Percentiles rank a stretch among this genome's conserved stretches.
Evolutionary conservation across 2,113 vertebrate genomes (phyloP).

Genomic region (Periophthalmodon schlosseri): DNA sequence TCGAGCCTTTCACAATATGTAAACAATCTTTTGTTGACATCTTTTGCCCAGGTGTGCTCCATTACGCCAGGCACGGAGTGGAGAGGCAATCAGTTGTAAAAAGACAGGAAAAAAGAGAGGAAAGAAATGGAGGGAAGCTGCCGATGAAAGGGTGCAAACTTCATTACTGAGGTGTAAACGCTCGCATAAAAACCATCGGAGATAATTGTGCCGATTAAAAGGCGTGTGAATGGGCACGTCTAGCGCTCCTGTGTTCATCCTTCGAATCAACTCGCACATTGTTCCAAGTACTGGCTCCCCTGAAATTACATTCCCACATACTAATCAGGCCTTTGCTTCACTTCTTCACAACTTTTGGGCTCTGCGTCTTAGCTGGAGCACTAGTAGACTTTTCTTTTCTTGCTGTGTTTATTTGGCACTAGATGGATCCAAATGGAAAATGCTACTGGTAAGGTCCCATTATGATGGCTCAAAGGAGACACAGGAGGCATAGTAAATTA

Average conservation of each 20-base stretch:
- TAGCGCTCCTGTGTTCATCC: conserved; percentile 36
- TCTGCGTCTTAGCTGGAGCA: not conserved
- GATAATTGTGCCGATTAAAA: conserved; percentile 59
- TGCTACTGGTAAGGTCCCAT: not conserved
- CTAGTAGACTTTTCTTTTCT: not conserved
- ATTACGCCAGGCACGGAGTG: conserved; percentile 18
- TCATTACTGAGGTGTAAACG: conserved; percentile 58
- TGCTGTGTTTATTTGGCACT: not conserved
- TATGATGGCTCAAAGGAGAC: too few relatives aligned
- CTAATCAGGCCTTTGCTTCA: conserved; percentile 19
- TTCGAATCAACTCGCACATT: conserved; percentile 41
- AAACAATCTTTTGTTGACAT: not conserved
- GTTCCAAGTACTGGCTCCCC: conserved; percentile 4
- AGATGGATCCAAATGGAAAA: not conserved
- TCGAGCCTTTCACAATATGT: too few relatives aligned
- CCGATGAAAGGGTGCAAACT: conserved; percentile 55
- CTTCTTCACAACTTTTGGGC: not conserved
- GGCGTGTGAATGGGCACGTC: conserved; percentile 60
- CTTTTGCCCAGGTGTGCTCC: not conserved
- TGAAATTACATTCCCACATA: conserved; percentile 36
- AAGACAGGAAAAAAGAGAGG: not conserved
- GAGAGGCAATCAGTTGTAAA: conserved; percentile 14
- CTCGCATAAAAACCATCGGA: conserved; percentile 35
- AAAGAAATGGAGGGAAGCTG: conserved; percentile 14
- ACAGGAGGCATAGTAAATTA: too few relatives aligned